These are phyloP conservation scores for Eueremaeus valkanovi DNA, from an alignment of 2,888 invertebrate genomes.

Conservation along the genomic window DNA sequence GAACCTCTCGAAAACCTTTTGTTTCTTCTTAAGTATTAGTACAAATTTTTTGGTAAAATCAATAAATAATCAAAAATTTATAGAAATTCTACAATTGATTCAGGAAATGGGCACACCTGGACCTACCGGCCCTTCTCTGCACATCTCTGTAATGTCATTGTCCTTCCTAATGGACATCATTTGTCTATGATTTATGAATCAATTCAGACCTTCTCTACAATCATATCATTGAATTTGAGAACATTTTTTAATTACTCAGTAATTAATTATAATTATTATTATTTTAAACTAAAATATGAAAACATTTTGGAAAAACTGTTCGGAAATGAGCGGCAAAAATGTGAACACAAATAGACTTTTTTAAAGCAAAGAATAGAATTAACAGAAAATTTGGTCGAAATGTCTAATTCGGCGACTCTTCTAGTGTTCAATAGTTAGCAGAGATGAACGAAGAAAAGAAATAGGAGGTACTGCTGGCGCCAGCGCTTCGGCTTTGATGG, in stretches of 20 bases:
- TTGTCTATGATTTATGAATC: not conserved
- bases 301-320: no score
- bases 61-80: no score
- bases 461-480: constrained; percentile 36
- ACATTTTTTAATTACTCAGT: not conserved
- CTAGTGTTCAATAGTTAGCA: constrained; percentile 16
- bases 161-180: constrained; percentile 33
- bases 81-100: no score
- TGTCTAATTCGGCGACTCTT: constrained; percentile 21
- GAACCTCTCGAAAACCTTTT: no score
- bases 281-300: no score
- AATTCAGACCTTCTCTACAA: not conserved
- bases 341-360: not conserved
- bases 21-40: no score
- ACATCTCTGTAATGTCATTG: constrained; percentile 18
- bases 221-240: not conserved
- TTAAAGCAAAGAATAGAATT: not conserved
- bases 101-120: no score
- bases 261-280: not conserved
- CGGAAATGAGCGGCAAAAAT: not conserved
- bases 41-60: no score
- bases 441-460: constrained; percentile 35
- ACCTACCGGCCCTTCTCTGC: no score
- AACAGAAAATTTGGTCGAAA: not conserved
- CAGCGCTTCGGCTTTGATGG: constrained; percentile 37